Evolutionary conservation across 2,113 vertebrate species (phyloP), one percentile per base, ranked within the genome.

Genomic region (Labrus mixtus): DNA sequence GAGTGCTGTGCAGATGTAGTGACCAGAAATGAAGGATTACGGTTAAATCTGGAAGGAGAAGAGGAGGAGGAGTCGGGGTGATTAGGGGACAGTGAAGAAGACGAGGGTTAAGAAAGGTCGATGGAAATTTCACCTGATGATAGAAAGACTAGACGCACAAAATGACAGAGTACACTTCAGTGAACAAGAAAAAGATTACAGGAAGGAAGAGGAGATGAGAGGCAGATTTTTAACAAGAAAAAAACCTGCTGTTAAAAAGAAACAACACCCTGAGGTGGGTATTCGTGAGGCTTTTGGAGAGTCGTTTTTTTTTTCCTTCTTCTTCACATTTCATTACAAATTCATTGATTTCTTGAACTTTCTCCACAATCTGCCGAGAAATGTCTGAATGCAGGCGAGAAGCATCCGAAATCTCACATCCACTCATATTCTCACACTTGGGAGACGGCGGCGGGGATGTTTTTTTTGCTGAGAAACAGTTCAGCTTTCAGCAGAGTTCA

Each of bases 11-110:
- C 90, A 92, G 91, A 93, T 94, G 90, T 72, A 74, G 79, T 50
- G 46, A 78, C 69, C 87, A 89, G 83, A 88, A 90, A 89, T 86
- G 84, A 83, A 77, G 81, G 87, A 92, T 94, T 91, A 90, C 10
- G 29, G 76, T 78, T 92, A 92, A 91, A 93, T 89, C 81, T 89
- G 83, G 83, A 83, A 75, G 79, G 60, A 29, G 83, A 76, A 58
- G 79, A 72, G 48, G 71, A 48, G 43, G 36, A 53, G 56, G 60
- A 71, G 36, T n/a, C 43, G 48, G 36, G 23, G 69, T 79, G 82
- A 87, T 68, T 68, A 65, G 43, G 17, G 39, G 72, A 76, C 57
- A 67, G 43, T 54, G 53, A 78, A 60, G 69, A 79, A 60, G 69
- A 79, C 45, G 78, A 10, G 20, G 61, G 68, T 58, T 57, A 56